phyloP scores from a whole-genome alignment of 2,888 invertebrate species.

The Rhaphigaster nebulosa region DNA sequence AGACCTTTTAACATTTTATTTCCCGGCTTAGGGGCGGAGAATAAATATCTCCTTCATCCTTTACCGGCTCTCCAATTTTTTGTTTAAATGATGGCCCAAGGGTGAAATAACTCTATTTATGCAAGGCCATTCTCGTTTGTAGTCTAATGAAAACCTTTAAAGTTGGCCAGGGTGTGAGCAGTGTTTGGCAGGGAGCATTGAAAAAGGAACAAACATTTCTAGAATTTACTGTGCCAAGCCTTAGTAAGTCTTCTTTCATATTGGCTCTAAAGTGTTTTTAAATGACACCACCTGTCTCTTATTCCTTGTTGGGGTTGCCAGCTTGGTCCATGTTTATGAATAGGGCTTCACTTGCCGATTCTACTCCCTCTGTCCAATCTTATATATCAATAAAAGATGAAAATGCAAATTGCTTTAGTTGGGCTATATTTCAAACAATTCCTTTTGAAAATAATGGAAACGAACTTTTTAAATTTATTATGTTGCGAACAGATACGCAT shows the following conservation, averaged over 20 bases:
- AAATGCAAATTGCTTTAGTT: not conserved
- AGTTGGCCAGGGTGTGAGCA: slow-evolving; percentile 40
- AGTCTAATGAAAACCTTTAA: slow-evolving; percentile 43
- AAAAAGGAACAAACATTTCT: slow-evolving; percentile 42
- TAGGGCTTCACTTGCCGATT: not conserved
- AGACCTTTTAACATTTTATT: slow-evolving; percentile 21
- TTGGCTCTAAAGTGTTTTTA: slow-evolving; percentile 17
- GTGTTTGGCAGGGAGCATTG: slow-evolving; percentile 35
- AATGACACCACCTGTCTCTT: not conserved
- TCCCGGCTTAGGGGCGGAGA: not conserved
- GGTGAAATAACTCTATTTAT: slow-evolving; percentile 37
- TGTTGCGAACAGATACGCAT: too few species aligned
- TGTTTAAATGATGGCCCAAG: slow-evolving; percentile 16
- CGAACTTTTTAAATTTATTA: too few species aligned
- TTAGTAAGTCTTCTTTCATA: slow-evolving; percentile 26
- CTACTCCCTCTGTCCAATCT: not conserved
- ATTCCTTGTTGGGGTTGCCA: not conserved
- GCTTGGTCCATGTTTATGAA: not conserved
- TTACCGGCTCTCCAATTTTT: not conserved
- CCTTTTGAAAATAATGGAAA: too few species aligned
- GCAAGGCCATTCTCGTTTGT: slow-evolving; percentile 44
- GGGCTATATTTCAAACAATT: too few species aligned
- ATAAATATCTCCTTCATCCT: slow-evolving; percentile 9
- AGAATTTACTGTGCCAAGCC: slow-evolving; percentile 6
- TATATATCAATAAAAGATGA: not conserved